Base-by-base conservation (phyloP, 2,888 invertebrate species). In the Dendrolimus pini region DNA sequence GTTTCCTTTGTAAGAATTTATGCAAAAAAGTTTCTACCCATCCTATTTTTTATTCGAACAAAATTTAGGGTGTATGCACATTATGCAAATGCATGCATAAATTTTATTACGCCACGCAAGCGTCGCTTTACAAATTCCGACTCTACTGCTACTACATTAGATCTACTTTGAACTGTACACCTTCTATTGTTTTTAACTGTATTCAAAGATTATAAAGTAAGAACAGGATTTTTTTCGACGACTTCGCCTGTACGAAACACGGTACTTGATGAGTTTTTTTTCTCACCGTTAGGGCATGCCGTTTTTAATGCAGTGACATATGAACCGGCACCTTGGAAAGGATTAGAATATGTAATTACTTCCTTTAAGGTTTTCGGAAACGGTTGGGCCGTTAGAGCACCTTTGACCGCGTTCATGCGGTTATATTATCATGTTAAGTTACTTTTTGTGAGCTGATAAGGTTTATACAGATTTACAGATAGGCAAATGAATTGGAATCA, bases 61-160 rank as follows among this genome's bases (percentile, higher is more conserved):
- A 87, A 86, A 85, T 87, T 89, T 89, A 86, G 89, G 91, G 90
- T 85, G 85, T 79, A 89, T 90, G 89, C 90, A 91, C 81, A 89
- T 91, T 91, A 91, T 91, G 91, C 91, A 91, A 91, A 91, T 91
- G 90, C 86, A 83, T 77, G 91, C 90, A 91, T 91, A 91, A 87
- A 89, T 88, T 91, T 87, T 73, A 77, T 78, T 80, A 74, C 81
- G 74, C 75, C 76, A 73, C 74, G 68, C 65, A 66, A 59, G 62
- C 58, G 41, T 58, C 59, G 68, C 58, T 73, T 58, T 75, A 66
- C 55, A 57, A 78, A 75, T 74, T 62, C 64, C 60, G 62, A 59
- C 66, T 66, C 65, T 80, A 61, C 30, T 0, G 2, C 10, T 53
- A 54, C 2, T 54, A 1, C 8, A 64, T 81, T 82, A 63, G 70